Base-by-base conservation (phyloP, 2,888 invertebrate species). In the Tethea ocularis region DNA sequence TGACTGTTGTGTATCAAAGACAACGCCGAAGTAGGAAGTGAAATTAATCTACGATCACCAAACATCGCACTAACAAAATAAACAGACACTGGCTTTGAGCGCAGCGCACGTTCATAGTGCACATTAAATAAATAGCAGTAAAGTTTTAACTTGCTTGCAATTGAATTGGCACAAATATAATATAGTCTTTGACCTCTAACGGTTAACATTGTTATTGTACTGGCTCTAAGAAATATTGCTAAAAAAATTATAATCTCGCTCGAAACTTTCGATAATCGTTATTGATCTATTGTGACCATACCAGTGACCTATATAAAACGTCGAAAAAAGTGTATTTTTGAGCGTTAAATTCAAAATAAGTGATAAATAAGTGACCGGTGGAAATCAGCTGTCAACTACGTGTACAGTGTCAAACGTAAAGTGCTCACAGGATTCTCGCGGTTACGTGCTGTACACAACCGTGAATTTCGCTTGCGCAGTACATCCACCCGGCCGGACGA, bases 31-130 rank as follows among this genome's bases (percentile, higher is more conserved):
- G 59, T 61, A 61, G 61, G 62, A 71, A 70, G 60, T 60, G 66
- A 64, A 64, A 64, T 66, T 62, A 63, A 67, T 61, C 66, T 67
- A 66, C 72, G 60, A 68, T 64, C 63, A 66, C 60, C 63, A 60
- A 58, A 67, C 60, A 65, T 41, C 38, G 46, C 23, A n/a, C 41
- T 41, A 46, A 17, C 17, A 64, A 58, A 63, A 66, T 64, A 66
- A 66, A 65, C 62, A 63, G 58, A 51, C 26, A 56, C 22, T 62
- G 58, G 1, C 17, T 59, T 51, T 29, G 52, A 22, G 3, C 4
- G n/a, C 13, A 46, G n/a, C 24, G 7, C 53, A 0, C 52, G 24
- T 7, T 56, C 56, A 60, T 23, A 56, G 51, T 58, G 26, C 10
- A 22, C 57, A 26, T 10, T 63, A 59, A 41, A 0, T 0, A 0